Evolutionary conservation across 2,797 vertebrate genomes (phyloP).

Genomic region (Sylvia borin): DNA sequence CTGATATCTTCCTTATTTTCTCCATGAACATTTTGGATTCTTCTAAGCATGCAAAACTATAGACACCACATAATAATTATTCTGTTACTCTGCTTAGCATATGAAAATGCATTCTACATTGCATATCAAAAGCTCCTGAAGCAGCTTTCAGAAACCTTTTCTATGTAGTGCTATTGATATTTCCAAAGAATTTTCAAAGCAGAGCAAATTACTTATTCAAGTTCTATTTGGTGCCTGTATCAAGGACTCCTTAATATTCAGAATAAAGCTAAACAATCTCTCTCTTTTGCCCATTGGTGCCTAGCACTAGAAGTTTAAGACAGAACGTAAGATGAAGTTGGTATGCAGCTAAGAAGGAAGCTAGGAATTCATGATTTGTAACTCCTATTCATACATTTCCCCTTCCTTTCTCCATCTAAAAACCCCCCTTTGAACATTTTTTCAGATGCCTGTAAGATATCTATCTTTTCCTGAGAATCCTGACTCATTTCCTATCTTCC

Average conservation of each 20-base stretch:
- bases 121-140: background rate
- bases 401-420: constrained; percentile 65
- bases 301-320: constrained; percentile 63
- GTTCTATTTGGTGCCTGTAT: background rate
- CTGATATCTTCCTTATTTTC: background rate
- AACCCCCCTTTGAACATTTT: constrained; percentile 4
- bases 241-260: background rate
- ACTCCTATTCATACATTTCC: constrained; percentile 66
- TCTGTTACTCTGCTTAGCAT: background rate
- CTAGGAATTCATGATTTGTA: constrained; percentile 61
- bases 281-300: constrained; percentile 10
- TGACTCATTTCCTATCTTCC: constrained; percentile 68
- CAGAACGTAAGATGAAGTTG: constrained; percentile 62
- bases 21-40: background rate
- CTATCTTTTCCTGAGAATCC: constrained; percentile 45
- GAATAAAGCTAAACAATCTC: background rate
- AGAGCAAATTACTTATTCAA: background rate
- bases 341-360: constrained; percentile 60
- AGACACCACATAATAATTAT: background rate
- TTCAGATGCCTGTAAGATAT: constrained; percentile 27
- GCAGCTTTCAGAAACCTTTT: background rate
- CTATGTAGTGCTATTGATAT: background rate
- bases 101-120: background rate
- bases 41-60: background rate
- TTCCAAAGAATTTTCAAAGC: constrained; percentile 20